phyloP scores from a whole-genome alignment of 2,888 invertebrate species.

The Microctonus hyperodae region DNA sequence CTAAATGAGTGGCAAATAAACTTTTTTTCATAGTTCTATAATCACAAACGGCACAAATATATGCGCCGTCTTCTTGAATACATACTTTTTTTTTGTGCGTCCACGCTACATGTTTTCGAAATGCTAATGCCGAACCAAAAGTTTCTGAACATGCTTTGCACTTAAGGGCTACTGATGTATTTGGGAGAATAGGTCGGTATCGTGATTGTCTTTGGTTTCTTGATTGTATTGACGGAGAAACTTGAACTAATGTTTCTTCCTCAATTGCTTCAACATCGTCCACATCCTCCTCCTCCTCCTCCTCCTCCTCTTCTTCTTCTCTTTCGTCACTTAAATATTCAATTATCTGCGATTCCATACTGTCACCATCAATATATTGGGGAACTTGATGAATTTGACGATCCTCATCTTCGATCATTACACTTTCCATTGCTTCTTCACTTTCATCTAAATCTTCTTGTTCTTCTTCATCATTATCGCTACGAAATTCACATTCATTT shows the following conservation, averaged over 20 bases:
- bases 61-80: constrained; percentile 56
- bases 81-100: constrained; percentile 58
- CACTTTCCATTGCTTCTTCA: constrained; percentile 21
- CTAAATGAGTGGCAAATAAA: constrained; percentile 53
- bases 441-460: constrained; percentile 24
- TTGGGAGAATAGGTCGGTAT: constrained; percentile 12
- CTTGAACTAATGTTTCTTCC: constrained; percentile 21
- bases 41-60: constrained; percentile 59
- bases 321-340: constrained; percentile 8
- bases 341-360: constrained; percentile 12
- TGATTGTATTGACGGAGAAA: background rate
- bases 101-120: constrained; percentile 60
- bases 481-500: background rate
- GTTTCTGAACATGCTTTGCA: constrained; percentile 57
- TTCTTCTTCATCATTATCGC: constrained; percentile 25
- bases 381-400: constrained; percentile 24
- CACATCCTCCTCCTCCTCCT: constrained; percentile 12
- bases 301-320: constrained; percentile 5
- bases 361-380: constrained; percentile 7
- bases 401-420: constrained; percentile 11
- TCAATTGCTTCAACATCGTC: constrained; percentile 22
- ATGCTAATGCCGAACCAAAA: constrained; percentile 52
- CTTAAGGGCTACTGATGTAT: constrained; percentile 42
- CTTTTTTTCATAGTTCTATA: constrained; percentile 55
- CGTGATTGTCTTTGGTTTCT: constrained; percentile 14